phyloP scores from a whole-genome alignment of 2,797 vertebrate genomes.

The Lepilemur ruficaudatus region DNA sequence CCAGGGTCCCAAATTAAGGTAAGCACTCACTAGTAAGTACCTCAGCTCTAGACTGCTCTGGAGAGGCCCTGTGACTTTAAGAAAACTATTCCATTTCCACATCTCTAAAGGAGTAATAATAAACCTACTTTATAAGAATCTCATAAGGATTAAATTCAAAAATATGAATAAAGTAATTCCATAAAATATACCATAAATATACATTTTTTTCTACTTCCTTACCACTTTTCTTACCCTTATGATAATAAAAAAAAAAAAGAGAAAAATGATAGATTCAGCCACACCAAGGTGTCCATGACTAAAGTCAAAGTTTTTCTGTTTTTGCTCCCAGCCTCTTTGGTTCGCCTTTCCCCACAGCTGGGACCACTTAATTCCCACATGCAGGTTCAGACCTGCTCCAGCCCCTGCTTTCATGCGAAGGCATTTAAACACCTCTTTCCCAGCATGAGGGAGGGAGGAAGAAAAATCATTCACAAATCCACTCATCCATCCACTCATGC shows the following conservation, averaged over 20 bases:
- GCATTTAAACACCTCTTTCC: slow-evolving; percentile 1
- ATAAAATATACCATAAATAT: not conserved
- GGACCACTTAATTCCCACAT: not conserved
- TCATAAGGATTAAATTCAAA: not conserved
- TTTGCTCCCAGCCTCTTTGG: not conserved
- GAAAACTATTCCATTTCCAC: not conserved
- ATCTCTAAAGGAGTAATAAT: not conserved
- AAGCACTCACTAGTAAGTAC: not conserved
- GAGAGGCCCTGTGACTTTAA: not conserved
- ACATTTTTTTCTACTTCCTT: not conserved
- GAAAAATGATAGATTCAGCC: not conserved
- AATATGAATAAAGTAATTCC: not conserved
- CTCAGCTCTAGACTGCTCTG: not conserved
- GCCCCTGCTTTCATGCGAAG: not conserved
- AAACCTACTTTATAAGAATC: not conserved
- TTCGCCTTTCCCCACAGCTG: not conserved
- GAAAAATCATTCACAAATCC: not conserved
- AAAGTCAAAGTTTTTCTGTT: not conserved
- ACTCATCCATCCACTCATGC: not conserved
- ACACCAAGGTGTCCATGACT: not conserved
- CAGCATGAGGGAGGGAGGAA: not conserved
- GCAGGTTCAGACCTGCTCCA: not conserved
- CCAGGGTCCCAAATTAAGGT: not conserved
- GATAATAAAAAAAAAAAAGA: not conserved
- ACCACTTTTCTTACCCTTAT: not conserved